These are phyloP conservation scores for Oncorhynchus tshawytscha DNA, from an alignment of 2,113 vertebrate genomes.

Conservation along the genomic window DNA sequence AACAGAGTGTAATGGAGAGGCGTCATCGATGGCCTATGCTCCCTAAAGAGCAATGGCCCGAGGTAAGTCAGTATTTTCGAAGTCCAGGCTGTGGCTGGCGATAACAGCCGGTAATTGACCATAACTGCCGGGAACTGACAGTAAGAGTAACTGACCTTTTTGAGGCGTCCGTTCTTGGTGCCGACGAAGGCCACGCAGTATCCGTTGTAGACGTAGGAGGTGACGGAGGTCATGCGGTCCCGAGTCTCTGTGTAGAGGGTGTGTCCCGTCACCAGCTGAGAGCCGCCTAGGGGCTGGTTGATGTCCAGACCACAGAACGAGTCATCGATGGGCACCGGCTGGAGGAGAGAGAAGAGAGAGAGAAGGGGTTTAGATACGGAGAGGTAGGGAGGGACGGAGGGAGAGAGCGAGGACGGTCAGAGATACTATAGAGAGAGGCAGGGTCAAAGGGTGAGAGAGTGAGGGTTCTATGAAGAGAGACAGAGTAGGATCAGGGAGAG, in stretches of 20 bases:
- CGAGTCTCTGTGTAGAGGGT: constrained; percentile 87
- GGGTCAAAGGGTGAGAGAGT: constrained; percentile 17
- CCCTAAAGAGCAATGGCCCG: too few relatives aligned
- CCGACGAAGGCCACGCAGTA: constrained; percentile 96
- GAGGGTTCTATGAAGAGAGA: constrained; percentile 7
- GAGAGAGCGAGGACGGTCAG: constrained; percentile 13
- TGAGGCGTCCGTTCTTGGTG: constrained; percentile 91
- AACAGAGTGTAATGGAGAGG: too few relatives aligned
- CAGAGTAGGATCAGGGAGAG: constrained; percentile 25
- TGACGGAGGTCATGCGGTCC: constrained; percentile 93
- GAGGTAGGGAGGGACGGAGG: constrained; percentile 13
- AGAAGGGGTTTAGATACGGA: background rate
- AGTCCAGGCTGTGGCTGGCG: too few relatives aligned
- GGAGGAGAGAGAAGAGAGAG: constrained; percentile 13
- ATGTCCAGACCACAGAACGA: constrained; percentile 98
- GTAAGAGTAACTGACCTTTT: constrained; percentile 83
- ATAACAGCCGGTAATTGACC: too few relatives aligned
- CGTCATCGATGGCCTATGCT: too few relatives aligned
- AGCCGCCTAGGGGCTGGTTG: constrained; percentile 97
- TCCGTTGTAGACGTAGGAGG: constrained; percentile 94
- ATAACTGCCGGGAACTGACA: too few relatives aligned
- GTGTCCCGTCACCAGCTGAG: constrained; percentile 87
- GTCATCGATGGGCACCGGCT: constrained; percentile 98
- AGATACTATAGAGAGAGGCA: background rate
- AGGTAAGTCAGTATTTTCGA: too few relatives aligned